These are phyloP conservation scores for Ochlodes sylvanus DNA, from an alignment of 2,888 invertebrate species.

Conservation along the genomic window DNA sequence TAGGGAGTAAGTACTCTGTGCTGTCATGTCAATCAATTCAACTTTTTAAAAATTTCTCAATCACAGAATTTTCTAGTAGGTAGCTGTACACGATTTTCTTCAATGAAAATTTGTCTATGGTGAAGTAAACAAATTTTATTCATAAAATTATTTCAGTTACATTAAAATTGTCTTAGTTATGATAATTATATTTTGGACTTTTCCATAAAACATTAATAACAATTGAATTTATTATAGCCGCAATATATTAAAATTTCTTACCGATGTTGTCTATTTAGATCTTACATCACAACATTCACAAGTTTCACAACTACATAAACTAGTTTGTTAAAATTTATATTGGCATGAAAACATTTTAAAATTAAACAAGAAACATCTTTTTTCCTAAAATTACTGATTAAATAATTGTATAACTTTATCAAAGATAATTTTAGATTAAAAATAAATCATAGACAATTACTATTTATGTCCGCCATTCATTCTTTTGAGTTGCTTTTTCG, in stretches of 20 bases:
- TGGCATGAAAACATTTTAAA: background rate
- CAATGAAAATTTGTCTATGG: constrained; percentile 25
- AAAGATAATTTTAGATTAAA: constrained; percentile 49
- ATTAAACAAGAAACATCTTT: background rate
- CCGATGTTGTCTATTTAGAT: background rate
- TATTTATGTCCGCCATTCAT: constrained; percentile 85
- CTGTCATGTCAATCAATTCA: background rate
- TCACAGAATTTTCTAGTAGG: constrained; percentile 11
- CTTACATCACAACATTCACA: background rate
- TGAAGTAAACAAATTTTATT: background rate
- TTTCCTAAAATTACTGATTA: background rate
- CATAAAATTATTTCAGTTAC: background rate
- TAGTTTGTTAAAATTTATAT: background rate
- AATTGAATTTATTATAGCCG: background rate
- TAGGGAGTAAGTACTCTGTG: too few relatives aligned
- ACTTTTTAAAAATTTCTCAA: constrained; percentile 26
- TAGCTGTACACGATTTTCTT: constrained; percentile 9
- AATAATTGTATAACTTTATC: background rate
- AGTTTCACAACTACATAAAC: too few relatives aligned
- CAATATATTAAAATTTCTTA: background rate
- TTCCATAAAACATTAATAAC: too few relatives aligned
- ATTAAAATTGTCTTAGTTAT: background rate
- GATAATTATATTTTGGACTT: too few relatives aligned
- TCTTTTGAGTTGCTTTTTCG: constrained; percentile 84
- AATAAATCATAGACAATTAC: constrained; percentile 76